Percentiles rank a stretch among this genome's conserved stretches.
Evolutionary conservation across 2,888 invertebrate species (phyloP).

Genomic region (Drosophila subsilvestris): DNA sequence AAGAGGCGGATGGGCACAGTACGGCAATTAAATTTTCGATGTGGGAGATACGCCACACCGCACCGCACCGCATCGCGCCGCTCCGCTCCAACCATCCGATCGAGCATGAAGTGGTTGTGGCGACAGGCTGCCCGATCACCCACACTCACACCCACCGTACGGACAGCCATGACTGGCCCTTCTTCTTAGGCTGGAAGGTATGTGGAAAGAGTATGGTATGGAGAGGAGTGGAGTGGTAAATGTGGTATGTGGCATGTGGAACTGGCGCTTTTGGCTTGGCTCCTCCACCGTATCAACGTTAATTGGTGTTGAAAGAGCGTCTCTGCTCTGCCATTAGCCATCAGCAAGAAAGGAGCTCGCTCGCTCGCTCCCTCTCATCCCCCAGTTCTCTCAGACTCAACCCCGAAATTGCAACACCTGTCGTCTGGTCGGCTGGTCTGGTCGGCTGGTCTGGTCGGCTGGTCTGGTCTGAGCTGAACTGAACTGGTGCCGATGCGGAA

Average conservation of each 20-base stretch:
- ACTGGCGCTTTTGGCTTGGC: background rate
- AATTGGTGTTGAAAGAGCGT: slow-evolving; percentile 42
- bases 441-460: slow-evolving; percentile 19
- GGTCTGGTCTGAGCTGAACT: slow-evolving; percentile 17
- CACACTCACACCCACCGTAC: slow-evolving; percentile 27
- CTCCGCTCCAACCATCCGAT: slow-evolving; percentile 40
- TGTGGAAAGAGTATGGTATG: slow-evolving; percentile 2
- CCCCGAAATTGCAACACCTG: slow-evolving; percentile 63
- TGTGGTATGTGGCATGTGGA: slow-evolving; percentile 6
- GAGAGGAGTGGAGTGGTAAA: background rate
- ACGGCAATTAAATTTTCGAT: slow-evolving; percentile 55
- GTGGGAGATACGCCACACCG: slow-evolving; percentile 42
- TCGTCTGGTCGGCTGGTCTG: slow-evolving; percentile 44
- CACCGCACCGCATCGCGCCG: no score
- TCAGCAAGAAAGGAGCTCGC: slow-evolving; percentile 1
- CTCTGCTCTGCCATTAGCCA: slow-evolving; percentile 9
- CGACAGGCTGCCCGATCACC: slow-evolving; percentile 58
- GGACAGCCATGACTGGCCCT: background rate
- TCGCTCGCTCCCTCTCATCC: slow-evolving; percentile 4
- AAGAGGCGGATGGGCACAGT: slow-evolving; percentile 30
- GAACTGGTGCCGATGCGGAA: slow-evolving; percentile 55
- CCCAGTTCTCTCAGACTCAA: slow-evolving; percentile 3
- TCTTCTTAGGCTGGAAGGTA: background rate
- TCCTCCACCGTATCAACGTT: slow-evolving; percentile 25
- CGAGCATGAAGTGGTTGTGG: slow-evolving; percentile 64